Evolutionary conservation across 1,140 invertebrate genomes (phyloP).

Genomic region (Ceratitis capitata): DNA sequence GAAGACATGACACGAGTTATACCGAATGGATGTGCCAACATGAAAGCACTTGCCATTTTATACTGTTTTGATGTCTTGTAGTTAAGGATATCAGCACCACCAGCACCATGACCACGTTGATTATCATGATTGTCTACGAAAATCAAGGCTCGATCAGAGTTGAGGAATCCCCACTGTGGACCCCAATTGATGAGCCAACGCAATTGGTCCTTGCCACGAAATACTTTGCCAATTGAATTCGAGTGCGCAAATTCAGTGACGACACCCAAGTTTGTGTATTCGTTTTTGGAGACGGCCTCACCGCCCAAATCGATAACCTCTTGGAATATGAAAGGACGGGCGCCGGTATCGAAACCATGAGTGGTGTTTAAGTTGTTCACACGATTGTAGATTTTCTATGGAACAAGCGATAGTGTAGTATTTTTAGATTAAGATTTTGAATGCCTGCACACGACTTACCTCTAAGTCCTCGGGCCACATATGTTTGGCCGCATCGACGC

Average conservation of each 20-base stretch:
- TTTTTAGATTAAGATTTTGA: not conserved
- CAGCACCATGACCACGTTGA: conserved; percentile 70
- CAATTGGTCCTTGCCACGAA: conserved; percentile 68
- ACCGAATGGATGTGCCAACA: conserved; percentile 83
- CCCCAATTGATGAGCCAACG: conserved; percentile 70
- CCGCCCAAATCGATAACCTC: conserved; percentile 82
- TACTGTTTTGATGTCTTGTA: conserved; percentile 73
- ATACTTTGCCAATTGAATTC: conserved; percentile 69
- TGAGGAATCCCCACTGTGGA: conserved; percentile 66
- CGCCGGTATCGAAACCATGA: conserved; percentile 70
- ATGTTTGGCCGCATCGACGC: conserved; percentile 78
- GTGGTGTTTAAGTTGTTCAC: conserved; percentile 71
- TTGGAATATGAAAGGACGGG: conserved; percentile 78
- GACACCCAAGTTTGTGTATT: conserved; percentile 74
- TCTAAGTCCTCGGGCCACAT: conserved; percentile 78
- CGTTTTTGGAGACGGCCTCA: conserved; percentile 64
- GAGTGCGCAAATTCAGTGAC: conserved; percentile 82
- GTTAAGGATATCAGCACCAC: conserved; percentile 68
- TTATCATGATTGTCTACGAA: conserved; percentile 78
- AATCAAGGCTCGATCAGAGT: conserved; percentile 66
- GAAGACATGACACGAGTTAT: conserved; percentile 81
- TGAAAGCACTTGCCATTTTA: conserved; percentile 82
- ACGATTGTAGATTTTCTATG: conserved; percentile 51
- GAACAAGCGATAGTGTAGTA: not conserved
- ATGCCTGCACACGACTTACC: not conserved